Evolutionary conservation across 2,888 invertebrate species (phyloP).

Genomic region (Lysandra coridon): DNA sequence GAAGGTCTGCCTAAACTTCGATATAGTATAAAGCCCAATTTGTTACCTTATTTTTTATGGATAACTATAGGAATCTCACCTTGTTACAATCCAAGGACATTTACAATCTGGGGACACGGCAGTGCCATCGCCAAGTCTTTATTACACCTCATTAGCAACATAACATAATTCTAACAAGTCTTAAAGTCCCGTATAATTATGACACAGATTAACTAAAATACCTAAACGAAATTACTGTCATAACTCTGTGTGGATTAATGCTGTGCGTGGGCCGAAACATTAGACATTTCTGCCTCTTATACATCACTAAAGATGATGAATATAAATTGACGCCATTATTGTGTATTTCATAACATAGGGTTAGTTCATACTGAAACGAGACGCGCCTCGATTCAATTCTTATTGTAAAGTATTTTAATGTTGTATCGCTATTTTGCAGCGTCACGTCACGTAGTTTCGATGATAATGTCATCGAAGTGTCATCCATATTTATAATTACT

Average conservation of each 20-base stretch:
- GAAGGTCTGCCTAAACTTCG: too few species aligned
- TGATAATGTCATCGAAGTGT: too few species aligned
- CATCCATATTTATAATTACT: too few species aligned
- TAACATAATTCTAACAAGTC: not conserved
- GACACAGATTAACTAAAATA: constrained; percentile 36
- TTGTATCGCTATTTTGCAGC: too few species aligned
- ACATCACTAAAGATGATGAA: constrained; percentile 28
- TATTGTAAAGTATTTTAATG: not conserved
- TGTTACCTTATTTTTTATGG: too few species aligned
- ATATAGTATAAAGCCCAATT: too few species aligned
- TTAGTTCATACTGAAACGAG: not conserved
- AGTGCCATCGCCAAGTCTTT: too few species aligned
- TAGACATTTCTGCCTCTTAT: constrained; percentile 13
- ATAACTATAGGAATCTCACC: too few species aligned
- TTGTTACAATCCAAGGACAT: too few species aligned
- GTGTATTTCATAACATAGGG: constrained; percentile 21
- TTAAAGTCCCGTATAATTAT: not conserved
- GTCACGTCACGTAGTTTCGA: too few species aligned
- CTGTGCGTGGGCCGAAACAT: constrained; percentile 12
- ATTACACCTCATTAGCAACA: not conserved
- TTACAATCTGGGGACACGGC: too few species aligned
- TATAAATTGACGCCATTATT: constrained; percentile 18
- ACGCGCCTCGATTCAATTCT: too few species aligned
- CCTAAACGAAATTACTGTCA: constrained; percentile 7
- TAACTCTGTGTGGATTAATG: constrained; percentile 24